A percentile compares a stretch with the other conserved stretches of the same genome.
phyloP scores from a whole-genome alignment of 2,113 vertebrate genomes.

The Pseudopodoces humilis region DNA sequence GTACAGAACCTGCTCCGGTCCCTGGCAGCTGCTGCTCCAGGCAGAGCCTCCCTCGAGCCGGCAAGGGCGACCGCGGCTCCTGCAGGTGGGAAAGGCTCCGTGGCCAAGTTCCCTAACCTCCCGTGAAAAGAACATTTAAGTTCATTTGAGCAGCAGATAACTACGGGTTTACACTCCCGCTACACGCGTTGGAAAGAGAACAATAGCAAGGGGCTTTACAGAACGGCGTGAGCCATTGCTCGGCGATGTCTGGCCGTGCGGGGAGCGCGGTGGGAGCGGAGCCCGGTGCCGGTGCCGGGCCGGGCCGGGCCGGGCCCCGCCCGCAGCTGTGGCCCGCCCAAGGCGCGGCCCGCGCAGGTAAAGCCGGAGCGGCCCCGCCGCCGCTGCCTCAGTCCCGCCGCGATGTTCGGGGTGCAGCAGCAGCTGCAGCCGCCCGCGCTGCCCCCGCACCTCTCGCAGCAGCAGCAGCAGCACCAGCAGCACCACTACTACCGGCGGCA shows the following conservation, averaged over 20 bases:
- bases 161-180: background rate
- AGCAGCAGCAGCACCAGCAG: conserved; percentile 30
- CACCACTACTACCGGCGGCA: conserved; percentile 31
- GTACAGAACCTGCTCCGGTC: fast-evolving
- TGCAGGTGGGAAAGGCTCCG: background rate
- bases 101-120: background rate
- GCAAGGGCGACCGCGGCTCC: background rate
- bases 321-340: background rate
- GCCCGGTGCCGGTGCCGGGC: background rate
- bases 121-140: fast-evolving
- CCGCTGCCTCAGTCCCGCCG: background rate
- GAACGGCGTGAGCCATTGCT: fast-evolving
- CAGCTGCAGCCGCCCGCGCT: conserved; percentile 9
- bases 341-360: conserved; percentile 10
- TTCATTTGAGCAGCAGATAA: background rate
- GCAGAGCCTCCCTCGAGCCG: background rate
- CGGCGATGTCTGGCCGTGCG: fast-evolving
- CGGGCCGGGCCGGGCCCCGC: background rate
- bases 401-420: conserved; percentile 61
- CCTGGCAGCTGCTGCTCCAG: fast-evolving
- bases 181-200: fast-evolving
- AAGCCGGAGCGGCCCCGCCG: background rate
- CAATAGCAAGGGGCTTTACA: background rate
- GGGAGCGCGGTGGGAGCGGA: background rate
- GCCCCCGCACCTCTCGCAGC: conserved; percentile 42